A percentile compares a stretch with the other conserved stretches of the same genome.
phyloP scores from a whole-genome alignment of 1,140 invertebrate species.

The Sycophila sp. region DNA sequence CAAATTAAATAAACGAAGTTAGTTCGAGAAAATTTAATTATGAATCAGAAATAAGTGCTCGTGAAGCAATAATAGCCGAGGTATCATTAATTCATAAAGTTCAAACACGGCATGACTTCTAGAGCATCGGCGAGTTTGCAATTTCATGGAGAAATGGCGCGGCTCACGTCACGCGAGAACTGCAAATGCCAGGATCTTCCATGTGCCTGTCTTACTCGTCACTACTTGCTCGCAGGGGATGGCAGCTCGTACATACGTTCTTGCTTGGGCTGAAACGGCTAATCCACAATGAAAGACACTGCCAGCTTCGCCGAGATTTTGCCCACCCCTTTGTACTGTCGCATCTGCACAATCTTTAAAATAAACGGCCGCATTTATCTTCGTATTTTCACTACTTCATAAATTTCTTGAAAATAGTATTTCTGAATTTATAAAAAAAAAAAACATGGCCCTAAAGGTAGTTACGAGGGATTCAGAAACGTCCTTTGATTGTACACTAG shows the following conservation, averaged over 20 bases:
- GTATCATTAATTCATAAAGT: not conserved
- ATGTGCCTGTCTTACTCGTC: not conserved
- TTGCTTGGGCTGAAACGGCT: not conserved
- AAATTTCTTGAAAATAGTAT: no score
- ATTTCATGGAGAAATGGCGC: no score
- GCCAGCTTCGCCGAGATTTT: slow-evolving; percentile 18
- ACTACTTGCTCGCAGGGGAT: not conserved
- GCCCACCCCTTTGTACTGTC: not conserved
- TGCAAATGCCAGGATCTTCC: slow-evolving; percentile 23
- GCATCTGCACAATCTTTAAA: not conserved
- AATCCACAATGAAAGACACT: slow-evolving; percentile 16
- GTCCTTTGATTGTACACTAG: no score
- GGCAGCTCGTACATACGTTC: not conserved
- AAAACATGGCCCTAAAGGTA: no score
- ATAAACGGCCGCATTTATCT: slow-evolving; percentile 19
- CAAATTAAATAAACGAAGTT: no score
- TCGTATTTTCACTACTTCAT: no score
- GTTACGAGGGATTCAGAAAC: no score
- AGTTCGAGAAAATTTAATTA: no score
- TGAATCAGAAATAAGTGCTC: no score
- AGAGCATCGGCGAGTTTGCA: not conserved
- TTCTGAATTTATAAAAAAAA: no score
- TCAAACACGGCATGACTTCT: not conserved
- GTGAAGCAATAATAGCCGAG: no score
- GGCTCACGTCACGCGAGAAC: slow-evolving; percentile 5